Percentiles rank a stretch among this genome's conserved stretches.
These are phyloP conservation scores for Oncorhynchus tshawytscha DNA, from an alignment of 2,113 vertebrate species.

Conservation along the genomic window DNA sequence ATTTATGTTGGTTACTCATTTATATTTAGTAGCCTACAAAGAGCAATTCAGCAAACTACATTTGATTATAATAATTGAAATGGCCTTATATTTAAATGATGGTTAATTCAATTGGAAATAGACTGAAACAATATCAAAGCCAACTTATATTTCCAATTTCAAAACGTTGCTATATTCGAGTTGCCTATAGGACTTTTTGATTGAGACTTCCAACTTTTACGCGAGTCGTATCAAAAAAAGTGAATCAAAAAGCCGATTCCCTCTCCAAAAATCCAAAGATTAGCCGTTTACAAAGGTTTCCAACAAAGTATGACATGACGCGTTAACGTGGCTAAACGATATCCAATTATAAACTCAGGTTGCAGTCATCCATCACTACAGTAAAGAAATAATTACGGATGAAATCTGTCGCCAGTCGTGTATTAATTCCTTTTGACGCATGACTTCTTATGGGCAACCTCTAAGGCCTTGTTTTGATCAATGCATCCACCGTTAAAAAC, in stretches of 20 bases:
- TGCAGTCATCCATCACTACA: constrained; percentile 8
- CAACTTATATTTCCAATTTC: too few species aligned
- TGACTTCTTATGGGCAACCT: not conserved
- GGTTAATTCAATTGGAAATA: too few species aligned
- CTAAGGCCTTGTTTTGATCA: not conserved
- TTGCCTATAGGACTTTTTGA: too few species aligned
- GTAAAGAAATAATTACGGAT: constrained; percentile 9
- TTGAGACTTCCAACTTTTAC: too few species aligned
- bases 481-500: not conserved
- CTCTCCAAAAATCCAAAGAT: not conserved
- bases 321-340: constrained; percentile 6
- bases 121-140: too few species aligned
- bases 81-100: too few species aligned
- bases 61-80: too few species aligned
- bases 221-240: not conserved
- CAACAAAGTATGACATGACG: constrained; percentile 7
- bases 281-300: not conserved
- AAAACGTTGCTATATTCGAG: too few species aligned
- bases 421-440: not conserved
- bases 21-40: not conserved
- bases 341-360: constrained; percentile 5
- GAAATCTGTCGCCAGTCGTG: constrained; percentile 6
- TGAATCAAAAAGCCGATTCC: not conserved
- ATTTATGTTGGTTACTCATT: not conserved
- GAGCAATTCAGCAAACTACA: too few species aligned